Percentiles rank a stretch among this genome's conserved stretches.
Evolutionary conservation across 2,113 vertebrate genomes (phyloP).

Genomic region (Willisornis vidua): DNA sequence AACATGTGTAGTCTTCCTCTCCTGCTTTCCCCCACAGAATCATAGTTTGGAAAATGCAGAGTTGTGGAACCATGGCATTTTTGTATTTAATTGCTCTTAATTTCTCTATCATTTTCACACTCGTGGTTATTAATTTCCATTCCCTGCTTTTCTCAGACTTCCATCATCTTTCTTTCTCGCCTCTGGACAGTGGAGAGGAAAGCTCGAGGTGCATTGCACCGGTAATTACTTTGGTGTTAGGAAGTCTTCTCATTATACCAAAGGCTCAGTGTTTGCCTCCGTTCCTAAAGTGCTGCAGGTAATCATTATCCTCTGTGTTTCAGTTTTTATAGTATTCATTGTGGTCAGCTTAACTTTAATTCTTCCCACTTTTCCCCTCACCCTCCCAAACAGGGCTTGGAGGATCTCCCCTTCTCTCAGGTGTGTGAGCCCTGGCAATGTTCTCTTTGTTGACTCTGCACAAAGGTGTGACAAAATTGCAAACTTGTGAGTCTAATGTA

Average conservation of each 20-base stretch:
- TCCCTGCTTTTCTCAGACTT: neutral
- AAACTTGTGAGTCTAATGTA: slow-evolving; percentile 50
- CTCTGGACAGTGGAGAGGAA: neutral
- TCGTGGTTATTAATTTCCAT: neutral
- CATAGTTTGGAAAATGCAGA: neutral
- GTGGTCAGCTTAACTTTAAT: slow-evolving; percentile 3
- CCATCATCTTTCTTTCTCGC: neutral
- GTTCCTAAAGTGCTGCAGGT: neutral
- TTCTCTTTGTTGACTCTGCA: slow-evolving; percentile 30
- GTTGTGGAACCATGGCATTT: neutral
- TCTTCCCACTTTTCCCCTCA: neutral
- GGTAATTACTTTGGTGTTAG: neutral
- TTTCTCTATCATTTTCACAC: neutral
- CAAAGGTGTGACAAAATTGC: slow-evolving; percentile 58
- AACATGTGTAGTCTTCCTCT: neutral
- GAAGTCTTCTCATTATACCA: neutral
- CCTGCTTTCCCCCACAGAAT: neutral
- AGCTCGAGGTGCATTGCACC: neutral
- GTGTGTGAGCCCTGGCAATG: slow-evolving; percentile 6
- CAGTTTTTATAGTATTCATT: neutral
- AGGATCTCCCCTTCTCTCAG: neutral
- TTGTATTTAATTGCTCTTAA: neutral
- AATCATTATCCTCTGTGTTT: neutral
- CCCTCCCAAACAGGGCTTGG: neutral
- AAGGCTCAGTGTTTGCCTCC: neutral